These are phyloP conservation scores for Chalcis sispes DNA, from an alignment of 2,888 invertebrate species.

Conservation along the genomic window DNA sequence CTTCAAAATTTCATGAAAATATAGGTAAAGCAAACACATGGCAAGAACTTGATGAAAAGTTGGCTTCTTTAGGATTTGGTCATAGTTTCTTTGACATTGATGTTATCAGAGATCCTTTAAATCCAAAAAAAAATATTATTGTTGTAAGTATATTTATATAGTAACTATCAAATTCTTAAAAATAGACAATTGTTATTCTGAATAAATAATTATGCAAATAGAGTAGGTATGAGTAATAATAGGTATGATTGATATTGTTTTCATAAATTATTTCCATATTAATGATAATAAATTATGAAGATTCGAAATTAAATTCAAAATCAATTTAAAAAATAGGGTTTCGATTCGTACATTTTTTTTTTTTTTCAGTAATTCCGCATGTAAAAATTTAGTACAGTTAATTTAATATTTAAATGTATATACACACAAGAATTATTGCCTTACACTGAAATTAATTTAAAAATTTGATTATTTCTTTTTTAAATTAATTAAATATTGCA, in stretches of 20 bases:
- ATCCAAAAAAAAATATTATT: conserved; percentile 30
- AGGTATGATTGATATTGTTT: background rate
- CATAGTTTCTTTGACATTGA: conserved; percentile 29
- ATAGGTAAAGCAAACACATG: background rate
- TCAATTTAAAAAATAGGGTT: background rate
- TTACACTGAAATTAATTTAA: too few species aligned
- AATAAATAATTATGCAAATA: background rate
- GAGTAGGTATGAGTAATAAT: background rate
- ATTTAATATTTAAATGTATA: too few species aligned
- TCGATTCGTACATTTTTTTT: background rate
- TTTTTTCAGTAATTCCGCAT: background rate
- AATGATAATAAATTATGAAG: too few species aligned
- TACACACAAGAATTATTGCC: too few species aligned
- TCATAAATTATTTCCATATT: background rate
- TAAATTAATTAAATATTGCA: too few species aligned
- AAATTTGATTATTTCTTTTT: too few species aligned
- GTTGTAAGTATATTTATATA: conserved; percentile 18
- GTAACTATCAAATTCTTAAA: background rate
- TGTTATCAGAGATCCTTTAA: conserved; percentile 5
- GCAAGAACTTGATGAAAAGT: conserved; percentile 29
- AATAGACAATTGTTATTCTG: background rate
- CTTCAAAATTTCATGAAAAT: background rate
- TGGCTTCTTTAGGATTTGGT: conserved; percentile 26
- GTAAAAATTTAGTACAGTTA: too few species aligned
- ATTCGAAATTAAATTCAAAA: too few species aligned